Percentiles rank a stretch among this genome's conserved stretches.
Evolutionary conservation across 2,797 vertebrate species (phyloP).

Genomic region (Garrulus glandarius): DNA sequence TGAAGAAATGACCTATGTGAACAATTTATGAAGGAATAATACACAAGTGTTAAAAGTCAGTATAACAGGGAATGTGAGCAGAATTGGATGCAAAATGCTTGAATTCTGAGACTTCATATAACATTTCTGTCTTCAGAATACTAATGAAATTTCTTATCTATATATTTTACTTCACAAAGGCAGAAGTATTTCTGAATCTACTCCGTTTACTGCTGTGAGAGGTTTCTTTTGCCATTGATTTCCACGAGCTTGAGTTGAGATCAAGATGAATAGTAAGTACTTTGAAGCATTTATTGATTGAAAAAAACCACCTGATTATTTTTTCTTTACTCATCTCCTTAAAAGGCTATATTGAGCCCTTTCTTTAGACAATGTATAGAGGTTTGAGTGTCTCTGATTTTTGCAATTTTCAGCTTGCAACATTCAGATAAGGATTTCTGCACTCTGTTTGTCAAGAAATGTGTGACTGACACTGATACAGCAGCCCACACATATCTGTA

Average conservation of each 20-base stretch:
- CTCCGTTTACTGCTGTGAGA: not conserved
- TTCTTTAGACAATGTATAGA: not conserved
- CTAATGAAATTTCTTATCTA: not conserved
- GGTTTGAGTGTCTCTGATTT: not conserved
- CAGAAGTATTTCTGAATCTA: not conserved
- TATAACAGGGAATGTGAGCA: not conserved
- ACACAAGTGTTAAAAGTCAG: not conserved
- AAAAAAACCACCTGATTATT: not conserved
- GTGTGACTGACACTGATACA: not conserved
- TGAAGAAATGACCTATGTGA: not conserved
- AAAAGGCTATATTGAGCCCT: not conserved
- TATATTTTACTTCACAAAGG: not conserved
- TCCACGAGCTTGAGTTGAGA: not conserved
- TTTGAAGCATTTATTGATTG: not conserved
- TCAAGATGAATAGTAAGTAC: not conserved
- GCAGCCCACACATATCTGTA: not conserved
- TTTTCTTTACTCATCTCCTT: not conserved
- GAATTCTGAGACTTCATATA: not conserved
- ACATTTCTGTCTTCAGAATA: not conserved
- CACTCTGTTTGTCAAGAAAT: not conserved
- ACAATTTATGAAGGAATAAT: not conserved
- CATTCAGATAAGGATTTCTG: not conserved
- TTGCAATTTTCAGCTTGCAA: not conserved
- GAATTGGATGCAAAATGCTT: not conserved
- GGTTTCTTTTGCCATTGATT: not conserved